Base-by-base conservation (phyloP, 2,113 vertebrate species). In the Clinocottus analis region DNA sequence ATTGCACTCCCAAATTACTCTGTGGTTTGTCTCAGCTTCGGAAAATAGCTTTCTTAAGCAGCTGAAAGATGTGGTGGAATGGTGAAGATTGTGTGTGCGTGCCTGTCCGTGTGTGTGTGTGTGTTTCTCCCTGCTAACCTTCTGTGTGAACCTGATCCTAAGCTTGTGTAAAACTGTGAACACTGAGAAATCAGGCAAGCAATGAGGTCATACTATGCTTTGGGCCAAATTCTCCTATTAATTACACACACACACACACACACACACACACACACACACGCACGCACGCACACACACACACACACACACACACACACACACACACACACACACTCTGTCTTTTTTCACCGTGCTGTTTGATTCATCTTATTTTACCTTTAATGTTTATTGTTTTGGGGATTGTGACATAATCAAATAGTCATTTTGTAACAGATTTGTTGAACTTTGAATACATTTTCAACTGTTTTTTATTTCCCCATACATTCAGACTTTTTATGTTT, bases 121-220 rank as follows among this genome's bases (percentile, higher is more conserved):
- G 55, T 25, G 71, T 51, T 25, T 45, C 19, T 56, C 78, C 25
- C 58, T 60, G 51, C 45, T 68, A 66, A 77, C 70, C 58, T 75
- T 84, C 41, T 66, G 23, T 76, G 72, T 84, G 74, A 90, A 88
- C 86, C 59, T 60, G 73, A 89, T 86, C 80, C 79, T 72, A 59
- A 55, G 65, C 75, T 87, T 2, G 63, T 83, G 75, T 84, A 90
- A 85, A 90, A 73, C 84, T 85, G 77, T 90, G 87, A 90, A 89
- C 14, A 72, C 81, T 80, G 83, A 89, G 85, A 91, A 91, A 89
- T 88, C 81, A 78, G 64, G 79, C 79, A 80, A 84, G 85, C 79
- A 66, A 74, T 92, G 89, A 93, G 84, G 82, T 93, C 90, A 92
- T 90, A 72, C 66, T 62, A 51, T 59, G 75, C 83, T 83, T 37